Base-by-base conservation (phyloP, 2,797 vertebrate species). In the Sebastiscus tertius region DNA sequence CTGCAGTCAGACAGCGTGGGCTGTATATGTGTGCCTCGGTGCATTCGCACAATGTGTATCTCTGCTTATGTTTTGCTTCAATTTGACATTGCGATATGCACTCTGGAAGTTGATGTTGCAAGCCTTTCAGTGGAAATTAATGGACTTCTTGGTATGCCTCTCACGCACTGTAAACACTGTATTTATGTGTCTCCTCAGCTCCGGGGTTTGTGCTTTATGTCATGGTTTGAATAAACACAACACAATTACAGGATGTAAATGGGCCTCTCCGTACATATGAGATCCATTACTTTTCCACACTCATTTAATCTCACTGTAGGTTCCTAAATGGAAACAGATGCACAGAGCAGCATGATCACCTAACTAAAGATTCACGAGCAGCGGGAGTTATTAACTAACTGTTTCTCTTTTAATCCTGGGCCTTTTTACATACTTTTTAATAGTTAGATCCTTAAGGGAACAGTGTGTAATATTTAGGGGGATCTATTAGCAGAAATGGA, bases 261-360 rank as follows among this genome's bases (percentile, higher is more conserved):
- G 83, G 81, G 71, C 79, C 83, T 85, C 89, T 67, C 74, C 46
- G n/a, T 84, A 81, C 90, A 89, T 83, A 77, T 78, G 87, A 92
- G 83, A 80, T 63, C 85, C 75, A 89, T 92, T 88, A 89, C 66
- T 77, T 75, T 79, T 87, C 73, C 84, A 80, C 79, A 81, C 79
- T 86, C 83, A 79, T 87, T 89, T 89, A 88, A 88, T 90, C 84
- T 89, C 79, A 76, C 87, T 49, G 77, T 80, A 83, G 91, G 83
- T 79, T 81, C 34, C 69, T 87, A 84, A 94, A 82, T 85, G 78
- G 84, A 92, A 94, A 88, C 93, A 93, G 85, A 87, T 93, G 90
- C 78, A 76, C 73, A 70, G 64, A 82, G 49, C 75, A 72, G 80
- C 84, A 13, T 71, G 77, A 89, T 78, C 56, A 33, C 76, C 69